phyloP scores from a whole-genome alignment of 2,888 invertebrate genomes.

The Thelaira solivaga region DNA sequence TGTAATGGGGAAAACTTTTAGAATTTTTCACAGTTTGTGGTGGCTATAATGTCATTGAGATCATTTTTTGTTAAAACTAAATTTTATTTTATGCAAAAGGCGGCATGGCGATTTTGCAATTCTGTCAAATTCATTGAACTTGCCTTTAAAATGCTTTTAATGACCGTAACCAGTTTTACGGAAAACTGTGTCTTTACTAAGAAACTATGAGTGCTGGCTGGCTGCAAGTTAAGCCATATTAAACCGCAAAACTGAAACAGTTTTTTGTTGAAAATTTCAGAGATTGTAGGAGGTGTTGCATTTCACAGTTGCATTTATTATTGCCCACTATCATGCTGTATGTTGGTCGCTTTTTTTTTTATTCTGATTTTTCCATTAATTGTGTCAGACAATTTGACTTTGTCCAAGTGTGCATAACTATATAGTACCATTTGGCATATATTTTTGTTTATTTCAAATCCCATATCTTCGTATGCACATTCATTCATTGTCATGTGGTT shows the following conservation, averaged over 20 bases:
- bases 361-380: conserved; percentile 38
- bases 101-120: conserved; percentile 40
- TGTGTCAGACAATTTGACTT: conserved; percentile 59
- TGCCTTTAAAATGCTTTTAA: conserved; percentile 51
- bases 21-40: conserved; percentile 51
- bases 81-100: conserved; percentile 33
- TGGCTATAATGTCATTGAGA: conserved; percentile 50
- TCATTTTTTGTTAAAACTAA: conserved; percentile 39
- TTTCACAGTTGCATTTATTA: conserved; percentile 55
- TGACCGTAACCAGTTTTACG: conserved; percentile 33
- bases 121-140: conserved; percentile 61
- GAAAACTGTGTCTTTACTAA: too few relatives aligned
- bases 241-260: neutral
- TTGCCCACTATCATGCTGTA: conserved; percentile 20
- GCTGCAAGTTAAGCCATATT: neutral
- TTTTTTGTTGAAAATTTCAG: neutral
- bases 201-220: too few relatives aligned
- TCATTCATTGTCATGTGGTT: neutral
- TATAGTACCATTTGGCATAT: conserved; percentile 18
- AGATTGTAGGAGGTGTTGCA: conserved; percentile 61
- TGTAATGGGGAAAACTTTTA: conserved; percentile 34
- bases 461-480: neutral
- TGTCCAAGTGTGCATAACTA: conserved; percentile 37
- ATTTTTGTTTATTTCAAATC: neutral
- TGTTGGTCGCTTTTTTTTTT: conserved; percentile 30